Conservation (phyloP, 2,797 vertebrate genomes). For the Podarcis siculus region DNA sequence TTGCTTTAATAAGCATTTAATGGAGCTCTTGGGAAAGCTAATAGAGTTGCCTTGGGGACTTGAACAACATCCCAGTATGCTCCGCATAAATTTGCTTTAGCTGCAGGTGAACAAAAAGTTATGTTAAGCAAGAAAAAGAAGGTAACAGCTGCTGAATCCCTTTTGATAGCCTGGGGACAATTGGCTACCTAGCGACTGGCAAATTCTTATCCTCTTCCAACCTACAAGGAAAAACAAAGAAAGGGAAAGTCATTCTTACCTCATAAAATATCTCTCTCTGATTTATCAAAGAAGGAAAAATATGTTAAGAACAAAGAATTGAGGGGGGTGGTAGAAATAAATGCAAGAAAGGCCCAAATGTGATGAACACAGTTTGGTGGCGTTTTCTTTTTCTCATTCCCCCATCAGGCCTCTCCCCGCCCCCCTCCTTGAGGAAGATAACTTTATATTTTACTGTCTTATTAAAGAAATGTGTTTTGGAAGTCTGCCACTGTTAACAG, state of each 20-base stretch:
- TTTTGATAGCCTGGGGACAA: conserved; percentile 75
- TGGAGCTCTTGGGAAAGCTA: conserved; percentile 74
- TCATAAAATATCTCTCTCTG: conserved; percentile 50
- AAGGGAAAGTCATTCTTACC: conserved; percentile 48
- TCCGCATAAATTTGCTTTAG: conserved; percentile 75
- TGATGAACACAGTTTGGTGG: conserved; percentile 68
- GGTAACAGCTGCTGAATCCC: conserved; percentile 76
- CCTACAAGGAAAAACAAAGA: conserved; percentile 65
- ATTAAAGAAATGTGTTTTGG: conserved; percentile 83
- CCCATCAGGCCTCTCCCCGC: conserved; percentile 23
- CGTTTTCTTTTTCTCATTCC: conserved; percentile 57
- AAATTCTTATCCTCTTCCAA: conserved; percentile 69
- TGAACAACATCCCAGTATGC: conserved; percentile 71
- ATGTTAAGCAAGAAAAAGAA: conserved; percentile 76
- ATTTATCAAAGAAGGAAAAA: conserved; percentile 63
- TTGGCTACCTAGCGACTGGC: conserved; percentile 69
- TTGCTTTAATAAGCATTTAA: conserved; percentile 72
- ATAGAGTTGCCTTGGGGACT: conserved; percentile 75
- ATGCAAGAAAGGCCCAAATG: conserved; percentile 63
- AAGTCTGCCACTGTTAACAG: conserved; percentile 82
- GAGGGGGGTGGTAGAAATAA: conserved; percentile 62
- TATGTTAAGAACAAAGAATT: conserved; percentile 69
- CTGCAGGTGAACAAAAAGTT: conserved; percentile 79
- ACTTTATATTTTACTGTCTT: conserved; percentile 84
- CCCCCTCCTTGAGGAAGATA: conserved; percentile 74